These are phyloP conservation scores for Nothobranchius kuhntae DNA, from an alignment of 2,113 vertebrate species.

Conservation along the genomic window DNA sequence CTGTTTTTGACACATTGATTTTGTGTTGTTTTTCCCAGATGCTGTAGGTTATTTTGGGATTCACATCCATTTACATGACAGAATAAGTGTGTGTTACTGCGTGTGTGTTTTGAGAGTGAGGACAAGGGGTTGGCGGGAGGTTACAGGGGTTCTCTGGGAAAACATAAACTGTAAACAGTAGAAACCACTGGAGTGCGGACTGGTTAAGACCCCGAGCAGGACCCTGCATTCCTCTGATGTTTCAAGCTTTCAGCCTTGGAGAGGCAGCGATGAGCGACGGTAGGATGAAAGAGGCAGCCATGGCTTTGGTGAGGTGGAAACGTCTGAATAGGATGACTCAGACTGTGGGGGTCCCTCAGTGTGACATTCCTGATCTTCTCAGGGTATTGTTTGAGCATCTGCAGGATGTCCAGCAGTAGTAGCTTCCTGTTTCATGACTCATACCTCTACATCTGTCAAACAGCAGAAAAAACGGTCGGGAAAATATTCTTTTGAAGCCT, in stretches of 20 bases:
- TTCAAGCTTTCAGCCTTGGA: slow-evolving; percentile 29
- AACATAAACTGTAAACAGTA: slow-evolving; percentile 70
- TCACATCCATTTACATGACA: neutral
- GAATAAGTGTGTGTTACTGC: slow-evolving; percentile 31
- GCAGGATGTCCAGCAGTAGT: slow-evolving; percentile 58
- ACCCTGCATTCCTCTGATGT: slow-evolving; percentile 67
- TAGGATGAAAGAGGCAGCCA: slow-evolving; percentile 8
- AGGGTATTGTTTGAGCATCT: slow-evolving; percentile 56
- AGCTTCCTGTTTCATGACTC: slow-evolving; percentile 63
- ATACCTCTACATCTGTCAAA: slow-evolving; percentile 15
- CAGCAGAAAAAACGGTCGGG: neutral
- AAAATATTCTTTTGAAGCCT: neutral
- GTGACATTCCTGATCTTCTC: slow-evolving; percentile 67
- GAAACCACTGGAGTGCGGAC: slow-evolving; percentile 69
- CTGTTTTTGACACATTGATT: neutral
- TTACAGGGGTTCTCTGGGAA: slow-evolving; percentile 76
- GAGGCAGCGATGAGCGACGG: slow-evolving; percentile 18
- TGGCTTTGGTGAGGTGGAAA: slow-evolving; percentile 32
- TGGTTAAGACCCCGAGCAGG: slow-evolving; percentile 56
- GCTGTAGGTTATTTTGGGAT: slow-evolving; percentile 47
- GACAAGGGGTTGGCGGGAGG: slow-evolving; percentile 28
- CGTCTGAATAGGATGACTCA: slow-evolving; percentile 38
- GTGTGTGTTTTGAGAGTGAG: slow-evolving; percentile 22
- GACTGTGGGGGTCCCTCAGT: slow-evolving; percentile 34
- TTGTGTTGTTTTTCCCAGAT: slow-evolving; percentile 40